Conservation (phyloP, 1,140 invertebrate species). For the Yoshiicerus persimilis region DNA sequence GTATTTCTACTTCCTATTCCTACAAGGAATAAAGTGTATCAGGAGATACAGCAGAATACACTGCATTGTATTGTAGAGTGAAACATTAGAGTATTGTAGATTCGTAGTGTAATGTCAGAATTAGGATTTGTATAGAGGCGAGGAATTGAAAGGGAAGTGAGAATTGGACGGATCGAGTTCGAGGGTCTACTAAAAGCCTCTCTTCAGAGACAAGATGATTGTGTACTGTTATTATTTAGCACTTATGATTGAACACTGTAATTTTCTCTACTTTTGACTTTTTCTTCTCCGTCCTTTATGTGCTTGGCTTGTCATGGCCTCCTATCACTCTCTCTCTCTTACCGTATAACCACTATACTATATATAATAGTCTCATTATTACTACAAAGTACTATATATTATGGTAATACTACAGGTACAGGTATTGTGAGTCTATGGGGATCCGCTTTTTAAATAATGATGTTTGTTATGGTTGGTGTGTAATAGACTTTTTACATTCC, state of each 20-base stretch:
- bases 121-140: not conserved
- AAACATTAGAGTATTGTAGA: too few relatives aligned
- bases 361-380: too few relatives aligned
- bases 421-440: not conserved
- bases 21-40: not conserved
- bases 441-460: not conserved
- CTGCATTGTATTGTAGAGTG: too few relatives aligned
- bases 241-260: constrained; percentile 42
- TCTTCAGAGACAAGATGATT: constrained; percentile 25
- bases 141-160: not conserved
- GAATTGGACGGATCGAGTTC: constrained; percentile 7
- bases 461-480: not conserved
- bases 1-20: not conserved
- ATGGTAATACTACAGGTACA: too few relatives aligned
- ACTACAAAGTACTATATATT: too few relatives aligned
- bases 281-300: not conserved
- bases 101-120: not conserved
- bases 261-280: constrained; percentile 31
- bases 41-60: too few relatives aligned
- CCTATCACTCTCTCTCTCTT: not conserved
- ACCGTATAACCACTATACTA: not conserved
- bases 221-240: constrained; percentile 28
- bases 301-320: not conserved
- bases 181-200: constrained; percentile 5
- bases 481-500: not conserved